Percentiles rank a stretch among this genome's conserved stretches.
These are phyloP conservation scores for Drosophila ananassae DNA, from an alignment of 1,140 invertebrate genomes.

Conservation along the genomic window DNA sequence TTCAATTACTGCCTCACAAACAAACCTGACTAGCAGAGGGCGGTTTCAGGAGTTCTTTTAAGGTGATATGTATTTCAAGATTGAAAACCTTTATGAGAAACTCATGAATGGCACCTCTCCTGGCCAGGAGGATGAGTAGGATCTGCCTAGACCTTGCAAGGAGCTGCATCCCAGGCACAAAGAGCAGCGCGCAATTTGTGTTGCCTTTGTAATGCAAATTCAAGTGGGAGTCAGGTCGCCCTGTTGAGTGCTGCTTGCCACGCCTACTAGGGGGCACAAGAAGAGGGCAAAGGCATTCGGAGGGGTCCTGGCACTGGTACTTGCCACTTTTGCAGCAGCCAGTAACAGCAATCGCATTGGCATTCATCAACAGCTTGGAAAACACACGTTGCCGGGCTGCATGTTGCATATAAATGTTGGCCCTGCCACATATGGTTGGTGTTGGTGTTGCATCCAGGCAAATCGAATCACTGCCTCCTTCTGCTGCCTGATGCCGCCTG, in stretches of 20 bases:
- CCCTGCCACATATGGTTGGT: slow-evolving; percentile 54
- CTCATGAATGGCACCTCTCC: slow-evolving; percentile 32
- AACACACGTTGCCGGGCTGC: slow-evolving; percentile 71
- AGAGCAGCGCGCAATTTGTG: slow-evolving; percentile 79
- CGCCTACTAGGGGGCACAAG: slow-evolving; percentile 49
- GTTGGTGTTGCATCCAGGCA: slow-evolving; percentile 39
- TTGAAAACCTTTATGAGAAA: not conserved
- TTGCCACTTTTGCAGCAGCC: slow-evolving; percentile 62
- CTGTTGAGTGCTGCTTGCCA: slow-evolving; percentile 64
- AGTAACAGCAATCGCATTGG: slow-evolving; percentile 61
- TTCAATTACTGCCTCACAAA: slow-evolving; percentile 73
- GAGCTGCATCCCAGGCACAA: slow-evolving; percentile 57
- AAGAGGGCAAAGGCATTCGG: slow-evolving; percentile 8
- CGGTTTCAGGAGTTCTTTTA: not conserved
- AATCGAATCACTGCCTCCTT: slow-evolving; percentile 65
- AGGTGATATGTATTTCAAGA: not conserved
- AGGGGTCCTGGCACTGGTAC: slow-evolving; percentile 31
- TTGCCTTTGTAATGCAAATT: slow-evolving; percentile 80
- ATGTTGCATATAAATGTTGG: slow-evolving; percentile 77
- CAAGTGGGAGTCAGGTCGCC: slow-evolving; percentile 78
- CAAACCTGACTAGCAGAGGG: slow-evolving; percentile 46
- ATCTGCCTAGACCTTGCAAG: slow-evolving; percentile 44
- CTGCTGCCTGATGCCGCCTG: slow-evolving; percentile 27
- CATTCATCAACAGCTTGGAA: slow-evolving; percentile 75
- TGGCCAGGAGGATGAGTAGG: not conserved